A percentile compares a stretch with the other conserved stretches of the same genome.
Conservation (phyloP, 2,888 invertebrate species). For the Amblyteles armatorius region DNA sequence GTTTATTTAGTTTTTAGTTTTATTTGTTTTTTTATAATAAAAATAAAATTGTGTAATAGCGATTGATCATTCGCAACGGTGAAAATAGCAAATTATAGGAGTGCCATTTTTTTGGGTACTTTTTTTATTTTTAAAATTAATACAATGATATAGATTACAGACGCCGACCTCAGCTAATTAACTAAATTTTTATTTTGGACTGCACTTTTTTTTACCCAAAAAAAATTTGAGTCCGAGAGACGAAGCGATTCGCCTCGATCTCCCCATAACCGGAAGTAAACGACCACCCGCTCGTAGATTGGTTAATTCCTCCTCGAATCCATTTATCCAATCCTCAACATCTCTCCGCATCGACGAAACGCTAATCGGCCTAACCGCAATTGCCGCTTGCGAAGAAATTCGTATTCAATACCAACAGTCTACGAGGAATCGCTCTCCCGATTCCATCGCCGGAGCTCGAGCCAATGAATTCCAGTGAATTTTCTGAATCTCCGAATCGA, state of each 20-base stretch:
- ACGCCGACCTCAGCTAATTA: too few species aligned
- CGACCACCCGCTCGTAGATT: background rate
- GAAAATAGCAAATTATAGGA: too few species aligned
- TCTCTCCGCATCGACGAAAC: background rate
- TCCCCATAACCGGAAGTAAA: background rate
- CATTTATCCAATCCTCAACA: background rate
- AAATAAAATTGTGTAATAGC: too few species aligned
- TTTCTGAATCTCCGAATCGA: background rate
- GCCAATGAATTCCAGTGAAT: conserved; percentile 33
- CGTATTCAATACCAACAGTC: conserved; percentile 2
- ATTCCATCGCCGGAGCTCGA: conserved; percentile 9
- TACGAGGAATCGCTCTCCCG: background rate
- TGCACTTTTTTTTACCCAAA: background rate
- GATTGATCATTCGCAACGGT: too few species aligned
- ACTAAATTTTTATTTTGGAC: background rate
- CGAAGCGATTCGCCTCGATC: background rate
- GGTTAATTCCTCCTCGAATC: background rate
- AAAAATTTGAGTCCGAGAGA: background rate
- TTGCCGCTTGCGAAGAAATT: conserved; percentile 24
- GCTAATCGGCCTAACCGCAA: background rate
- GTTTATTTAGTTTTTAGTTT: background rate
- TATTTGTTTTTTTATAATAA: too few species aligned
- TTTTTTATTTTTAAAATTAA: too few species aligned
- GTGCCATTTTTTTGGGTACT: too few species aligned
- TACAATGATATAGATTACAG: too few species aligned